Evolutionary conservation across 2,888 invertebrate genomes (phyloP), one percentile per base, ranked within the genome.

Genomic region (Micropterix aruncella): DNA sequence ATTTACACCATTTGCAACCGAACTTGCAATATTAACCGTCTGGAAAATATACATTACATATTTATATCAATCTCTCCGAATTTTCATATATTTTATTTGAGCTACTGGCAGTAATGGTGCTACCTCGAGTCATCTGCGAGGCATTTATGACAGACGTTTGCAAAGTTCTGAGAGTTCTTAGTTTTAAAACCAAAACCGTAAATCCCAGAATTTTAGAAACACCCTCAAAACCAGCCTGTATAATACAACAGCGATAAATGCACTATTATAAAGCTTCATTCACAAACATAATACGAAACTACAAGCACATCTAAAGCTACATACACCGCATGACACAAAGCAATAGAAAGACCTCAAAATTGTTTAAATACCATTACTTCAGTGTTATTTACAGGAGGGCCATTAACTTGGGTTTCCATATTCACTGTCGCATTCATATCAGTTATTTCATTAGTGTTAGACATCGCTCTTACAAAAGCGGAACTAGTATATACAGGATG

Each of bases 381-480:
- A 59, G 61, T 66, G 66, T 70, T 71, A 70, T 70, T 68, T 70
- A 70, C 70, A 70, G 67, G 68, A 67, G 65, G 67, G 62, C 57
- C 64, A 61, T 65, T 69, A 67, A 66, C 65, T 59, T 60, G 56
- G 52, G 64, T 73, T 67, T 71, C 66, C 60, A 62, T 62, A 62
- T 62, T 63, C 63, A 63, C 61, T 62, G 63, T 47, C 42, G 41
- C 27, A 43, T 45, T 47, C 36, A 58, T 55, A 49, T 57, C 56
- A 53, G 64, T 75, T 75, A 73, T 75, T 70, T 71, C 75, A 75
- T 75, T 77, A 77, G 75, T 77, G 70, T 70, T 70, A 70, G 64
- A 64, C 63, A 63, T 64, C 55, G 70, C 70, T 69, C 67, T 70
- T 60, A 71, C 69, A 59, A 70, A 69, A 61, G 70, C 70, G 58